phyloP scores from a whole-genome alignment of 2,888 invertebrate genomes.

The Zonitis immaculata region DNA sequence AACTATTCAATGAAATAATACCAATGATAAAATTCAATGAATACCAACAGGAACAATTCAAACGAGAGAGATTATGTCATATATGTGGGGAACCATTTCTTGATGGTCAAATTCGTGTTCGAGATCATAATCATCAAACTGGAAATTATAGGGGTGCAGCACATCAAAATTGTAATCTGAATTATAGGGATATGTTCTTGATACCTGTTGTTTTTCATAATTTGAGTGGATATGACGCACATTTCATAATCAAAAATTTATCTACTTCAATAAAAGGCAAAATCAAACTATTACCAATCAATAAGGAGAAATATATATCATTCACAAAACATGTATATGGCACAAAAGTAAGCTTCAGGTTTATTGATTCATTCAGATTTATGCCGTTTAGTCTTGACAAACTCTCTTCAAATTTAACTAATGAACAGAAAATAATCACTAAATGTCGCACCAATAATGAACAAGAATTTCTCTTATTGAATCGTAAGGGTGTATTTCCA shows the following conservation, averaged over 20 bases:
- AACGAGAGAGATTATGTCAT: constrained; percentile 13
- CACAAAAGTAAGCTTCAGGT: neutral
- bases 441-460: neutral
- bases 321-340: neutral
- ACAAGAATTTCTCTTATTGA: constrained; percentile 30
- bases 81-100: constrained; percentile 23
- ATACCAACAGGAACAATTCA: neutral
- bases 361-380: neutral
- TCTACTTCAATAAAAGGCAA: constrained; percentile 18
- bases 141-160: constrained; percentile 30
- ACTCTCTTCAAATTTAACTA: neutral
- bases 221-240: constrained; percentile 32
- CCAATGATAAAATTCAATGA: neutral
- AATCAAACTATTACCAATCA: constrained; percentile 31
- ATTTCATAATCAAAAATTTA: constrained; percentile 33
- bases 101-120: constrained; percentile 19
- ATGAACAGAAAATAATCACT: neutral
- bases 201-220: constrained; percentile 39
- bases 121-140: constrained; percentile 34
- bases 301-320: constrained; percentile 26
- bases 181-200: constrained; percentile 28
- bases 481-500: constrained; percentile 35
- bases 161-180: constrained; percentile 35
- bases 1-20: neutral
- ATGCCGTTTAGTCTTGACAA: neutral